Base-by-base conservation (phyloP, 2,797 vertebrate species). In the Siniperca obscura region DNA sequence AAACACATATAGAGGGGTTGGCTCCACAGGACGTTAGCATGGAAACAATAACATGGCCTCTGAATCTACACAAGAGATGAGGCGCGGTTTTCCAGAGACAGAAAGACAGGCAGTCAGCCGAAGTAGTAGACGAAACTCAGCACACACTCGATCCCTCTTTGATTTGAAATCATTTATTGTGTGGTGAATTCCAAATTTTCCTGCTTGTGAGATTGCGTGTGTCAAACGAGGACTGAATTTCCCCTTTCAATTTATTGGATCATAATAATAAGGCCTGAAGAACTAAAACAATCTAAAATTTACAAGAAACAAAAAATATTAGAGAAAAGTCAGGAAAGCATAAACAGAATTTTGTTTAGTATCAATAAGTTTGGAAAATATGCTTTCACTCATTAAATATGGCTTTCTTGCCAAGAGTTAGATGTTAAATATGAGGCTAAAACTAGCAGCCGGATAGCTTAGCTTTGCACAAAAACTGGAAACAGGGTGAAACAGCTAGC, bases 11-110 rank as follows among this genome's bases (percentile, higher is more conserved):
- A 83, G 88, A 83, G 87, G 82, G 81, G 19, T 84, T 76, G 90
- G 86, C 91, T 91, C 87, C 87, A 89, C 94, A 94, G 93, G 95
- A 93, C 90, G 77, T 60, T 78, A 82, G 88, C 57, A 21, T 88
- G 91, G 95, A 95, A 95, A 95, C 93, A 95, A 95, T 93, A 96
- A 95, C 94, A 95, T 22, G 3, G 73, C 76, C 83, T 86, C 86
- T 56, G 82, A 85, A 89, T 91, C 85, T 56, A 53, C 81, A 65
- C 62, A 10, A 65, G 78, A 79, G 82, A 86, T 86, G 86, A 93
- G 87, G 80, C 72, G 70, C 7, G 21, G 59, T 91, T 93, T 91
- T 91, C 92, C 91, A 90, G 64, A 85, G 78, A 75, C 74, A 68
- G 64, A 80, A 52, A 80, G 50, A 68, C 42, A 9, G 42, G 56